These are phyloP conservation scores for Sebastes reedi DNA, from an alignment of 2,797 vertebrate species.

Conservation along the genomic window DNA sequence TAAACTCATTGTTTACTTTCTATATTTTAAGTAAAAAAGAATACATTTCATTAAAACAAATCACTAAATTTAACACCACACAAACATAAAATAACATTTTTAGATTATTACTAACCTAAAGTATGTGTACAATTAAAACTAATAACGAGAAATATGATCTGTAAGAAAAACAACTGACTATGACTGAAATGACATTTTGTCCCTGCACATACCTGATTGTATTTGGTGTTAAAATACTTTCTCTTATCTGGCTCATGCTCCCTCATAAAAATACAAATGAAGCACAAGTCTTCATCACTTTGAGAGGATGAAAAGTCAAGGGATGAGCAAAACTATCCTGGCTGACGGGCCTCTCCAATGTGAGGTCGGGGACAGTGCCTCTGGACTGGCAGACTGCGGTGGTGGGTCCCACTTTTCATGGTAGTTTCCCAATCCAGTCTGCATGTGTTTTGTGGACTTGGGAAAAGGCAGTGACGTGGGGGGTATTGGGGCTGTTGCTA, in stretches of 20 bases:
- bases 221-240: not conserved
- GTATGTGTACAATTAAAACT: not conserved
- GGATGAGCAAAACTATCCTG: too few relatives aligned
- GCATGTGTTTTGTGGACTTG: too few relatives aligned
- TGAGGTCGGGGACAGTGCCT: too few relatives aligned
- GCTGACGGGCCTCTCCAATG: too few relatives aligned
- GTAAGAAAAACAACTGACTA: not conserved
- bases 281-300: too few relatives aligned
- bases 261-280: too few relatives aligned
- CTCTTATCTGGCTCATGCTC: not conserved
- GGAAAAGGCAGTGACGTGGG: too few relatives aligned
- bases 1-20: not conserved
- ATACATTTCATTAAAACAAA: not conserved
- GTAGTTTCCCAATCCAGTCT: too few relatives aligned
- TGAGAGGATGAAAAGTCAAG: too few relatives aligned
- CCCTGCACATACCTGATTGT: not conserved
- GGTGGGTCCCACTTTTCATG: too few relatives aligned
- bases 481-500: too few relatives aligned
- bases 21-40: not conserved
- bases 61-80: not conserved
- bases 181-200: not conserved
- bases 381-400: too few relatives aligned
- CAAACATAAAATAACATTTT: not conserved
- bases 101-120: not conserved
- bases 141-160: not conserved